Base-by-base conservation (phyloP, 2,113 vertebrate species). In the Trichomycterus rosablanca region DNA sequence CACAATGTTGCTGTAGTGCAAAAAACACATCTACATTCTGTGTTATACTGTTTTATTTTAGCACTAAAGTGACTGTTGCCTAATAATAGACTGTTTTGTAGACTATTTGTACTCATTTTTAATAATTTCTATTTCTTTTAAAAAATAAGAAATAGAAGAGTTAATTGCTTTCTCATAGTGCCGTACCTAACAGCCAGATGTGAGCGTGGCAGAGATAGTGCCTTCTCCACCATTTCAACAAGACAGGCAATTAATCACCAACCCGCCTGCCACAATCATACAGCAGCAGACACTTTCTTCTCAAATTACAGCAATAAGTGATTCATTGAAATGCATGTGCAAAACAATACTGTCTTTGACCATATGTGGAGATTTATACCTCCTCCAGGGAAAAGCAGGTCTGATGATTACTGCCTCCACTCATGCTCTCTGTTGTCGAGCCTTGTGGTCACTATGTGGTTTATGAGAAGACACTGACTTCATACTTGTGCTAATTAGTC, bases 221-320 rank as follows among this genome's bases (percentile, higher is more conserved):
- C 26, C 39, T 43, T 56, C 23, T 59, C 61, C 62, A 69, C 58
- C n/a, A 57, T 61, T 66, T 63, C 48, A 34, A 55, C 49, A 55
- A 28, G 59, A 32, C 49, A 15, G 54, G 30, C 48, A 59, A 59
- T 74, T 66, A 63, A 58, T 70, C 72, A 70, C 58, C 12, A 23
- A 48, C 34, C 61, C 1, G 49, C 52, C 59, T 67, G 54, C 30
- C 55, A 59, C 53, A 43, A 20, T 58, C 35, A 15, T 35, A 53
- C 44, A 62, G 43, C 64, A 46, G 48, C 64, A 46, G 52, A 49
- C 58, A 26, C 30, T 14, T 64, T 59, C 50, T 63, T 49, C 53
- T 74, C 57, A 64, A 66, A 70, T 74, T 66, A 67, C 72, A 37
- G 44, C 63, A 70, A 63, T 63, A 69, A 63, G 63, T 57, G 55